phyloP scores from a whole-genome alignment of 2,113 vertebrate species.

The Scomber colias region DNA sequence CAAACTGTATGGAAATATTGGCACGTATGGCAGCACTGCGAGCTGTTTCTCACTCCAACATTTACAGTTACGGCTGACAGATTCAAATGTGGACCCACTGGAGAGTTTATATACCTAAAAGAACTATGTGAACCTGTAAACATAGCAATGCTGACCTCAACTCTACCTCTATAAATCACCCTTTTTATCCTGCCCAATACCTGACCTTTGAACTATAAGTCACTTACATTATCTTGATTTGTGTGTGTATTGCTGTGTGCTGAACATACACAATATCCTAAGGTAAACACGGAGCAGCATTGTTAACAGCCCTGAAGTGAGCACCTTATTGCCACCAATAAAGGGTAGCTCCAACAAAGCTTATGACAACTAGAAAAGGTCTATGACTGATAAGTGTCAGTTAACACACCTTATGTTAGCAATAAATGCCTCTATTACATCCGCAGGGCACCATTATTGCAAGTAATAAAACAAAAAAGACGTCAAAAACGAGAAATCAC shows the following conservation, averaged over 20 bases:
- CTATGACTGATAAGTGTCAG: conserved; percentile 46
- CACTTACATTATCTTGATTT: conserved; percentile 51
- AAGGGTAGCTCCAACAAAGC: conserved; percentile 24
- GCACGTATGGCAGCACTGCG: conserved; percentile 10
- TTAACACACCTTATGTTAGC: conserved; percentile 36
- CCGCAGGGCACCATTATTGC: background rate
- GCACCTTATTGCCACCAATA: conserved; percentile 62
- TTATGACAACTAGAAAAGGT: conserved; percentile 60
- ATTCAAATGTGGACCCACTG: conserved; percentile 7
- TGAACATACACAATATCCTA: conserved; percentile 72
- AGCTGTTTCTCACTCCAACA: conserved; percentile 33
- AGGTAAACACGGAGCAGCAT: conserved; percentile 60
- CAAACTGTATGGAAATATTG: conserved; percentile 40
- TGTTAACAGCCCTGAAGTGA: conserved; percentile 44
- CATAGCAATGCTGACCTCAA: conserved; percentile 23
- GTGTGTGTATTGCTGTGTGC: conserved; percentile 53
- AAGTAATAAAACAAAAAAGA: conserved; percentile 36
- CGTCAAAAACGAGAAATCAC: background rate
- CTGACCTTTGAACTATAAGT: conserved; percentile 55
- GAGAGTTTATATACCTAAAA: conserved; percentile 2
- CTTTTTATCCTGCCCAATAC: conserved; percentile 26
- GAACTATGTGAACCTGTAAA: conserved; percentile 1
- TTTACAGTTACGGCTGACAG: conserved; percentile 27
- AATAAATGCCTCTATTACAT: conserved; percentile 49
- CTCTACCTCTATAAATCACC: conserved; percentile 42